Evolutionary conservation across 1,140 invertebrate species (phyloP), one percentile per base, ranked within the genome.

Genomic region (Cydia splendana): DNA sequence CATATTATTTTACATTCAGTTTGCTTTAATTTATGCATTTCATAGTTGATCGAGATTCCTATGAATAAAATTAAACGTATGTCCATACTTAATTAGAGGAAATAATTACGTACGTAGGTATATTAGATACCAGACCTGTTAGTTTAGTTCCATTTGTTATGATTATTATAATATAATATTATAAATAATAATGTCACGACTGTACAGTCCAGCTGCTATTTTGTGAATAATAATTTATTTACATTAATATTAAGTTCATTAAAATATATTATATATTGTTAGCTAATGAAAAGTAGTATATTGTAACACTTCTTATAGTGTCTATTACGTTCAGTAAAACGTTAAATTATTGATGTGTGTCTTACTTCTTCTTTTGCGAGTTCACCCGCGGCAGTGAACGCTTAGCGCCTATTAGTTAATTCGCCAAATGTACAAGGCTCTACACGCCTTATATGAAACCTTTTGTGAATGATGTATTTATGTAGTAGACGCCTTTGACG

Each of bases 271-370:
- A 90, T 67, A 48, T 76, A 48, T 82, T 85, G 76, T 79, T 89
- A 90, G 84, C 84, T 83, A 86, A 78, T 87, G 81, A 83, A 78
- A 79, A 62, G 87, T 89, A 88, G 87, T 78, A 76, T 80, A 88
- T 83, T 90, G 88, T 91, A 88, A 86, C 87, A 87, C 84, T 84
- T 79, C 80, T 83, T 85, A 85, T 74, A 84, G 76, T 87, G 89
- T 88, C 84, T 87, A 88, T 93, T 91, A 84, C 87, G 88, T 91
- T 91, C 86, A 93, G 91, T 90, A 93, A 91, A 93, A 90, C 82
- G 88, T 91, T 91, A 91, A 86, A 82, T 88, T 86, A 87, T 87
- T 85, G 57, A 76, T 75, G 67, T 13, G 80, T 81, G 77, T 85
- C 38, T 86, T 88, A 65, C 83, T 87, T 78, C 69, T 28, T 67